phyloP scores from a whole-genome alignment of 2,888 invertebrate genomes.

The Mycalesis mineus region DNA sequence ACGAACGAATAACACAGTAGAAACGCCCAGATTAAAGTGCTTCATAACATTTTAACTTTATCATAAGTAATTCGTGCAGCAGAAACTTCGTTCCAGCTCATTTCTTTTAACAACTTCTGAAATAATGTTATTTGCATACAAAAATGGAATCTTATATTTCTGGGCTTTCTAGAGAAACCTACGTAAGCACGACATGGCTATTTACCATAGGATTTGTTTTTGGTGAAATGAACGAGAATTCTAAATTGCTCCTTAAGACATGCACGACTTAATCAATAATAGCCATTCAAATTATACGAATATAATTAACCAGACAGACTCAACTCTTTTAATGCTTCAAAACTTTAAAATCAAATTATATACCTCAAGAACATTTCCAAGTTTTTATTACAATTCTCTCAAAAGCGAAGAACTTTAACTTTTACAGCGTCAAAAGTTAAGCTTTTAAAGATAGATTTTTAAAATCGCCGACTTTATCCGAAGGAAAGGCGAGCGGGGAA shows the following conservation, averaged over 20 bases:
- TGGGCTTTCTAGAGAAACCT: background rate
- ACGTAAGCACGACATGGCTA: no score
- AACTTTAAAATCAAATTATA: no score
- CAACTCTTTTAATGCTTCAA: no score
- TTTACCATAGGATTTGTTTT: no score
- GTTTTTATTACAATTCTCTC: background rate
- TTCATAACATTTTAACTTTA: conserved; percentile 46
- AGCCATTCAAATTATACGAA: no score
- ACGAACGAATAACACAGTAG: conserved; percentile 37
- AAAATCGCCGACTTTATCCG: background rate
- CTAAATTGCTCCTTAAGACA: no score
- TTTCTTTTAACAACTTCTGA: background rate
- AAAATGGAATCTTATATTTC: background rate
- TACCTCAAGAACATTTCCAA: background rate
- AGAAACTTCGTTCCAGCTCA: conserved; percentile 13
- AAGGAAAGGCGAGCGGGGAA: conserved; percentile 29
- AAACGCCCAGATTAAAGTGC: conserved; percentile 46
- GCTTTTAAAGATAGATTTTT: background rate
- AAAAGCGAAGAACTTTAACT: background rate
- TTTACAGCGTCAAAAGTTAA: background rate
- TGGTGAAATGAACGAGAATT: no score
- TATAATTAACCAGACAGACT: no score
- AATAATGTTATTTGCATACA: background rate
- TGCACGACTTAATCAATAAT: no score
- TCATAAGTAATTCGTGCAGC: conserved; percentile 35